Conservation (phyloP, 2,113 vertebrate genomes). For the Egretta garzetta region DNA sequence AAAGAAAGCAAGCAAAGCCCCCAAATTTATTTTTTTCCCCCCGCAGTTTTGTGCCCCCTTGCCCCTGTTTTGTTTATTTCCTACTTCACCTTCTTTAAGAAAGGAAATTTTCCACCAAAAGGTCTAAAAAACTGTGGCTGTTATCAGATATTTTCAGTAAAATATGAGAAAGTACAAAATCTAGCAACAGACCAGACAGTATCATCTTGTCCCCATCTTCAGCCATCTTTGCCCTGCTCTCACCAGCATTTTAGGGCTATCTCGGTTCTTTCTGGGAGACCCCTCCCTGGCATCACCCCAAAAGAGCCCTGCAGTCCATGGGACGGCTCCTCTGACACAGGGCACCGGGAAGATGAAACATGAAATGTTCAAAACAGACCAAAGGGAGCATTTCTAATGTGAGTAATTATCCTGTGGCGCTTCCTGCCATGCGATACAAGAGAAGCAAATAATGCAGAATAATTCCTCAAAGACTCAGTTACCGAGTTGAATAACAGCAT, state of each 20-base stretch:
- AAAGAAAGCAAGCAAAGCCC: not conserved
- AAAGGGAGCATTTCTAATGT: slow-evolving; percentile 46
- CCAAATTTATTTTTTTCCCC: not conserved
- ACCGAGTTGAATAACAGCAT: slow-evolving; percentile 53
- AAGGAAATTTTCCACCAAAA: not conserved
- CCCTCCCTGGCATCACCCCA: not conserved
- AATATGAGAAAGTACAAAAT: not conserved
- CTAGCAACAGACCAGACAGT: accelerated
- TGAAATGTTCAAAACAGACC: not conserved
- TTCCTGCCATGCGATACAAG: slow-evolving; percentile 61
- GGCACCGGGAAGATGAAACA: not conserved
- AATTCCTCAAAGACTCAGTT: slow-evolving; percentile 51
- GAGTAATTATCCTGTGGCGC: slow-evolving; percentile 59
- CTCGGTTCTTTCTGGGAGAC: not conserved
- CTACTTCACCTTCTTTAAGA: not conserved
- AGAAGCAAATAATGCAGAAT: slow-evolving; percentile 59
- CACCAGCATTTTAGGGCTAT: not conserved
- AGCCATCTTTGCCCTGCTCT: not conserved
- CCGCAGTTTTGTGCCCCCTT: not conserved
- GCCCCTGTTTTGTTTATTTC: not conserved
- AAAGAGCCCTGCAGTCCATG: not conserved
- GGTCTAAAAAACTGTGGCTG: not conserved
- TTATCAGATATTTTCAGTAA: not conserved
- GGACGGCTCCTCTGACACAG: not conserved
- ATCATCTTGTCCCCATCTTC: not conserved